Base-by-base conservation (phyloP, 2,888 invertebrate species). In the Tuta absoluta region DNA sequence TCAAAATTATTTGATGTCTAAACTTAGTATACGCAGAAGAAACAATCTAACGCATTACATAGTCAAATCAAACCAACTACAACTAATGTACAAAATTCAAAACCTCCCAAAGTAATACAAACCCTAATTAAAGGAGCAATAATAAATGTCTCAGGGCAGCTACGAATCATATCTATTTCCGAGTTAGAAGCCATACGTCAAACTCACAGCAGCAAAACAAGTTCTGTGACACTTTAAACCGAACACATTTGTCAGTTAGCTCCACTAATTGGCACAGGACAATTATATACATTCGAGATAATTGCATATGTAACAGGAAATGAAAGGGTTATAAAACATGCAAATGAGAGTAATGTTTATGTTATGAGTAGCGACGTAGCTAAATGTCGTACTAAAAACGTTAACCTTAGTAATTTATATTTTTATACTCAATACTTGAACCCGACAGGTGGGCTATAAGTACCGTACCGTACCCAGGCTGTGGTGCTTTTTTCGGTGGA, bases 181-280 rank as follows among this genome's bases (percentile, higher is more conserved):
- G 85, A 82, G 77, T 73, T 75, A 72, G 69, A 24, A 33, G 72
- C 84, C 85, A 89, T 90, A 89, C 87, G 78, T 88, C 87, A 87
- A 85, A 56, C 56, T 76, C 68, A 73, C 80, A 77, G 76, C 80
- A 83, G 82, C 80, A 82, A 77, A 82, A 79, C 77, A 76, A 77
- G 80, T 80, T 80, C 81, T 82, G 79, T 74, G 74, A 70, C 73
- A 53, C 69, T 73, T 77, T 77, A 66, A 67, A 76, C 75, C 71
- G 73, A 70, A 69, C 73, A 68, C 82, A 82, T 83, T 84, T 80
- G 79, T 82, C 85, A 79, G 72, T 73, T 77, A 72, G 71, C 71
- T 68, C 65, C 75, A 72, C 74, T 82, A 83, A 83, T 82, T 82
- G 76, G 80, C 74, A 74, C 80, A 76, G 79, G 73, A 74, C 60